Conservation (phyloP, 1,140 invertebrate genomes). For the Tenebrio molitor region DNA sequence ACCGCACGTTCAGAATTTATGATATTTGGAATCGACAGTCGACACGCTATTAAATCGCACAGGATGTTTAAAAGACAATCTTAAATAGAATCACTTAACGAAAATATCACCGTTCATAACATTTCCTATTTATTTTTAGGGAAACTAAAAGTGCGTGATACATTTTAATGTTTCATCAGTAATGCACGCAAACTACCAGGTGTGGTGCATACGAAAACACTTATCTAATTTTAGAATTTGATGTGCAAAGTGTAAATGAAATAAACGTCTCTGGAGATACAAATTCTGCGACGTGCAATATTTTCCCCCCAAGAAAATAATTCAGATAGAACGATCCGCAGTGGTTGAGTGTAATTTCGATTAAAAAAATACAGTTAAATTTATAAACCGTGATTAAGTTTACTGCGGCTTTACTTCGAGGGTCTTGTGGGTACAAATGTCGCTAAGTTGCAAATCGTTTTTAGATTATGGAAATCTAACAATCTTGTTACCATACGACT, state of each 20-base stretch:
- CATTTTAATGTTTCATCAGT: conserved; percentile 1
- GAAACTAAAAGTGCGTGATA: conserved; percentile 24
- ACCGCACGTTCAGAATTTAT: not conserved
- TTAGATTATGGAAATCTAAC: conserved; percentile 3
- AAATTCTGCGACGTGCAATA: too few relatives aligned
- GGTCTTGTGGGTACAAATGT: too few relatives aligned
- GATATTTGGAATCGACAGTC: too few relatives aligned
- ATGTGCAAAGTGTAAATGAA: not conserved
- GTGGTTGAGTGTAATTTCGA: too few relatives aligned
- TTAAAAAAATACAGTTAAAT: too few relatives aligned
- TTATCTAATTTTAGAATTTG: conserved; percentile 11
- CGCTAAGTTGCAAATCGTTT: too few relatives aligned
- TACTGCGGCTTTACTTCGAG: too few relatives aligned
- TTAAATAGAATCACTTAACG: conserved; percentile 22
- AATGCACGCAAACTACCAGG: conserved; percentile 12
- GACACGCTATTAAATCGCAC: not conserved
- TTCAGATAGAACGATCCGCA: too few relatives aligned
- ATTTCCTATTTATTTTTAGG: conserved; percentile 12
- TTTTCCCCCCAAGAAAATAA: too few relatives aligned
- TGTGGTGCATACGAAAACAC: conserved; percentile 5
- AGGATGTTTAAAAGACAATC: conserved; percentile 7
- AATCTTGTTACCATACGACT: not conserved
- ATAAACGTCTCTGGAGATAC: too few relatives aligned
- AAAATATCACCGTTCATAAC: conserved; percentile 20
- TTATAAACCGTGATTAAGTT: too few relatives aligned